phyloP scores from a whole-genome alignment of 2,113 vertebrate genomes.

The Chloropsis cyanopogon region DNA sequence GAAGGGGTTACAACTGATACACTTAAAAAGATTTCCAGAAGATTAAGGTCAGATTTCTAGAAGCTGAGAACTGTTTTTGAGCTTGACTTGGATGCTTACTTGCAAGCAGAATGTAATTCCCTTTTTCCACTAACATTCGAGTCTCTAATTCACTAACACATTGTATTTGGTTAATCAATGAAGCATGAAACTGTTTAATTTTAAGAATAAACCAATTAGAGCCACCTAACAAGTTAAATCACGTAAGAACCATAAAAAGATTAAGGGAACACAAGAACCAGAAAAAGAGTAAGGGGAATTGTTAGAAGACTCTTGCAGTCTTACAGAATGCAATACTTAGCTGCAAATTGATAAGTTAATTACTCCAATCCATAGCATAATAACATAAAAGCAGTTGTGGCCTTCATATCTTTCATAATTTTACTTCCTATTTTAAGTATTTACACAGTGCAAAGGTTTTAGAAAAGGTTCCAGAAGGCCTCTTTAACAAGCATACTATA shows the following conservation, averaged over 20 bases:
- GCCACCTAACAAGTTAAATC: background rate
- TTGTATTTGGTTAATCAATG: background rate
- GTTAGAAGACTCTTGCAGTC: background rate
- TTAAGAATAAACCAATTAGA: background rate
- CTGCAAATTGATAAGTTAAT: background rate
- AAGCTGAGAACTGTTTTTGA: background rate
- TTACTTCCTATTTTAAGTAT: background rate
- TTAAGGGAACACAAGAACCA: background rate
- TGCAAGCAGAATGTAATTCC: background rate
- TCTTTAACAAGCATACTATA: background rate
- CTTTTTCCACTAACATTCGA: background rate
- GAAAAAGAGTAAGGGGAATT: background rate
- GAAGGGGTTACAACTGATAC: background rate
- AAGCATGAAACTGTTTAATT: background rate
- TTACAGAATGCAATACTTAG: background rate
- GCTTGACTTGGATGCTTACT: background rate
- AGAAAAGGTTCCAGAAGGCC: background rate
- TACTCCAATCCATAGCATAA: background rate
- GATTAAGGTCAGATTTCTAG: background rate
- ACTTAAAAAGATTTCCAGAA: background rate
- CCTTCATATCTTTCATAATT: background rate
- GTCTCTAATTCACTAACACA: background rate
- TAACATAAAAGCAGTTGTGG: background rate
- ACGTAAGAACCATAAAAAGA: background rate
- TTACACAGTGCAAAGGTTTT: background rate